phyloP scores from a whole-genome alignment of 2,113 vertebrate genomes.

The Pituophis catenifer region DNA sequence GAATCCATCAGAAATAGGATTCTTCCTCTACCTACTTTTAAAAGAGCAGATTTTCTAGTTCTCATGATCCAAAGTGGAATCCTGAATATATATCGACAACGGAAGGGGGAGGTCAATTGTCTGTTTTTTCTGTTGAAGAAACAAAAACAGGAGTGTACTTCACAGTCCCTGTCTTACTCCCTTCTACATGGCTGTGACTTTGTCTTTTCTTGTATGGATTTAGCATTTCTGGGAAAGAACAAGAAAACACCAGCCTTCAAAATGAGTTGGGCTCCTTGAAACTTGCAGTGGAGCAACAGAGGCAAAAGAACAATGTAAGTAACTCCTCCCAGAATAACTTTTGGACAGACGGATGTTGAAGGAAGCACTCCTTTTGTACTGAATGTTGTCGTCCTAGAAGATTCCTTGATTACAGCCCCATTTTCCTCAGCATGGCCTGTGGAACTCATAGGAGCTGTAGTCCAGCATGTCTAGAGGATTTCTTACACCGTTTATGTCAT shows the following conservation, averaged over 20 bases:
- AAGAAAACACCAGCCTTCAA: constrained; percentile 75
- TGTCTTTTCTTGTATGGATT: constrained; percentile 30
- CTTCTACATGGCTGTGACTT: constrained; percentile 11
- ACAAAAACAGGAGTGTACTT: background rate
- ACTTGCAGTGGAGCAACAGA: constrained; percentile 87
- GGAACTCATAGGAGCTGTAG: background rate
- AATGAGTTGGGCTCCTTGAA: constrained; percentile 79
- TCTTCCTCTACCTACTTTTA: background rate
- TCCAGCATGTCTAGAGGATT: background rate
- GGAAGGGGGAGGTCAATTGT: background rate
- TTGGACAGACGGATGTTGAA: background rate
- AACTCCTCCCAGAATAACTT: constrained; percentile 15
- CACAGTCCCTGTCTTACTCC: background rate
- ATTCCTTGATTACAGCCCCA: background rate
- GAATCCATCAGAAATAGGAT: background rate
- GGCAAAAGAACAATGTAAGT: constrained; percentile 97
- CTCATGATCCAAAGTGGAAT: background rate
- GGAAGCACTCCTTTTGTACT: background rate
- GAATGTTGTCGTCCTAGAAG: background rate
- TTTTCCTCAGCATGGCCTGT: background rate
- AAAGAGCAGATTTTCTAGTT: background rate
- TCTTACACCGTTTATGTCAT: background rate
- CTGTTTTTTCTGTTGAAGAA: background rate
- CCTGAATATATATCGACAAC: background rate
- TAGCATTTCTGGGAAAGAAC: constrained; percentile 86